phyloP scores from a whole-genome alignment of 2,888 invertebrate genomes.

The Rotaria macrura region DNA sequence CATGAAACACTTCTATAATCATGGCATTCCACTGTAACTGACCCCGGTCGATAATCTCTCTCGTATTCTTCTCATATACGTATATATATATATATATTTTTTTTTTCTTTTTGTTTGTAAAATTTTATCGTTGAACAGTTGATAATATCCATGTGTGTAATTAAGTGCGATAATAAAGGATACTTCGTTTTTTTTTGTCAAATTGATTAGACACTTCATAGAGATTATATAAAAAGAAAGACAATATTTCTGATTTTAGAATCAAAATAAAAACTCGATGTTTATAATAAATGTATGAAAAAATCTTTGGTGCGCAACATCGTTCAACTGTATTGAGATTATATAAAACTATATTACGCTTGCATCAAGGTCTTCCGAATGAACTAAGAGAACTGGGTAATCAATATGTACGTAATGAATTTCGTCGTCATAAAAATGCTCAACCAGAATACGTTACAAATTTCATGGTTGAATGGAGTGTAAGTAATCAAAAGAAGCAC shows the following conservation, averaged over 20 bases:
- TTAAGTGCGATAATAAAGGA: background rate
- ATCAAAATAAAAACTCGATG: background rate
- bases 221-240: background rate
- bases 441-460: constrained; percentile 61
- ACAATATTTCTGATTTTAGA: constrained; percentile 16
- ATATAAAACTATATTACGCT: constrained; percentile 67
- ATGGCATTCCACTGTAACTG: background rate
- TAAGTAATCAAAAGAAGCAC: no score
- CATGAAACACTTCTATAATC: background rate
- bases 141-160: background rate
- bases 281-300: constrained; percentile 24
- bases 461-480: constrained; percentile 77
- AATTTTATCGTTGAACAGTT: background rate
- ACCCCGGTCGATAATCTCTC: background rate
- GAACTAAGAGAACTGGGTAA: constrained; percentile 70
- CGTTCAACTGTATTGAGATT: constrained; percentile 56
- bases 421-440: constrained; percentile 66
- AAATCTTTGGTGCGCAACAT: background rate
- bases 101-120: constrained; percentile 25
- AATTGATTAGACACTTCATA: background rate
- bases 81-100: no score
- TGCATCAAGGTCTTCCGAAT: constrained; percentile 66
- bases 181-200: background rate
- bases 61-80: background rate
- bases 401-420: constrained; percentile 70